Evolutionary conservation across 2,888 invertebrate species (phyloP).

Genomic region (Harpalus rubripes): DNA sequence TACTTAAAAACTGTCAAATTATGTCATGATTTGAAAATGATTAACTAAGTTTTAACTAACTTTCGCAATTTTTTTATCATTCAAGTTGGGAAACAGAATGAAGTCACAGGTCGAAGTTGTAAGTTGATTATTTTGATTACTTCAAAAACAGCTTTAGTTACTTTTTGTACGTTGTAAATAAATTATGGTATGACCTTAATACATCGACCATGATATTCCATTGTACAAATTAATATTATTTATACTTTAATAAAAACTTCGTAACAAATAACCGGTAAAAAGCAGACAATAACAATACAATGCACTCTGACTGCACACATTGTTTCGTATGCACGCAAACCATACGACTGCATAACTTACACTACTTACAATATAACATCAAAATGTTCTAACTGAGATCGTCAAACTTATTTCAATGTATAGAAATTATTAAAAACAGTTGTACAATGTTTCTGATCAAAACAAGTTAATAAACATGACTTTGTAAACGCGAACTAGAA

Average conservation of each 20-base stretch:
- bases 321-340: background rate
- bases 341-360: background rate
- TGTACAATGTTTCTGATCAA: too few relatives aligned
- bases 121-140: too few relatives aligned
- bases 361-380: background rate
- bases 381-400: background rate
- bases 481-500: too few relatives aligned
- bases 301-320: background rate
- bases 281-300: background rate
- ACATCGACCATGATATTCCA: background rate
- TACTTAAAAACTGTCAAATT: too few relatives aligned
- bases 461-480: too few relatives aligned
- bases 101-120: too few relatives aligned
- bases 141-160: too few relatives aligned
- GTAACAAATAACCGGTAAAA: background rate
- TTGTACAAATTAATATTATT: conserved; percentile 4
- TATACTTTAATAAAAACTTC: background rate
- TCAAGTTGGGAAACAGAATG: too few relatives aligned
- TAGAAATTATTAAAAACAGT: background rate
- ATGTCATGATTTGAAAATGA: too few relatives aligned
- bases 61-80: too few relatives aligned
- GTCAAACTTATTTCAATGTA: background rate
- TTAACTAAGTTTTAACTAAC: too few relatives aligned
- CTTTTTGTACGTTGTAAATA: too few relatives aligned
- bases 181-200: background rate